Percentiles rank a stretch among this genome's conserved stretches.
Evolutionary conservation across 2,797 vertebrate genomes (phyloP).

Genomic region (Crossoptilon crossoptilon): DNA sequence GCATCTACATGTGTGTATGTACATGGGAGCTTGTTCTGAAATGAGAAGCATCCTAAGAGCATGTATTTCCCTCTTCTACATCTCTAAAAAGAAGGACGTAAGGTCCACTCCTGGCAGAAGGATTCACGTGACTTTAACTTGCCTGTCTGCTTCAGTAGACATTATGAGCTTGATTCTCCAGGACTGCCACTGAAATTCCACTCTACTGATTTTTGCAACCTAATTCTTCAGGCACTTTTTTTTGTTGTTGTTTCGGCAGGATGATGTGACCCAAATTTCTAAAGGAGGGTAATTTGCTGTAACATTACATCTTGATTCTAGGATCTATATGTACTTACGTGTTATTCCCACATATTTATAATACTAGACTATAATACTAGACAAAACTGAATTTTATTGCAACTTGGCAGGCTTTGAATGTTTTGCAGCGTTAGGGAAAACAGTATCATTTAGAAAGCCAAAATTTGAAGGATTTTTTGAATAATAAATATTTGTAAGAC

Average conservation of each 20-base stretch:
- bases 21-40: background rate
- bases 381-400: constrained; percentile 25
- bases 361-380: constrained; percentile 41
- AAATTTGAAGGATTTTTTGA: constrained; percentile 41
- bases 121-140: constrained; percentile 54
- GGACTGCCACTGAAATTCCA: constrained; percentile 75
- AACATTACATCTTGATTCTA: constrained; percentile 43
- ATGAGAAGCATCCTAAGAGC: background rate
- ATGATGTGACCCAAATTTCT: constrained; percentile 72
- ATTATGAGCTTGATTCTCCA: constrained; percentile 73
- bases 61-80: background rate
- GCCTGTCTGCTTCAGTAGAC: constrained; percentile 68
- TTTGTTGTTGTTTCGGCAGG: background rate
- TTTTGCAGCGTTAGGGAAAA: constrained; percentile 33
- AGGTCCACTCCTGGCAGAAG: constrained; percentile 46
- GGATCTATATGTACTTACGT: background rate
- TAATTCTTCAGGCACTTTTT: constrained; percentile 68
- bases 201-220: constrained; percentile 68
- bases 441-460: constrained; percentile 14
- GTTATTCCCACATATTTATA: constrained; percentile 43
- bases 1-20: fast-evolving
- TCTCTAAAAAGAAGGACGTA: background rate
- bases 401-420: constrained; percentile 38
- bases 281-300: constrained; percentile 53
- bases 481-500: constrained; percentile 50